Evolutionary conservation across 1,140 invertebrate genomes (phyloP).

Genomic region (Ceratina japonica): DNA sequence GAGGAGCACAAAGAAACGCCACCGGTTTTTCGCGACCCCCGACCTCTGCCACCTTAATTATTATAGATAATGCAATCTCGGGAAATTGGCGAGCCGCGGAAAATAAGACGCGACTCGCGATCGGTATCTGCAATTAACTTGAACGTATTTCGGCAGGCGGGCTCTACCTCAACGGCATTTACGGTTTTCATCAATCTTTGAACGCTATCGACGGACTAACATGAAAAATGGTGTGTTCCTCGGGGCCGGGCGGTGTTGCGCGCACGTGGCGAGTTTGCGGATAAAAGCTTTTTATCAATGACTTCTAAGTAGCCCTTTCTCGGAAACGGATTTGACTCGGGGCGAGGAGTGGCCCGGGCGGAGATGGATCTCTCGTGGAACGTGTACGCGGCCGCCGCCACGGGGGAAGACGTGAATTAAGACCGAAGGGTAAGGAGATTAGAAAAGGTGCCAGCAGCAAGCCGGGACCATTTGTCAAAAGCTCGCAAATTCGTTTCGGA

Average conservation of each 20-base stretch:
- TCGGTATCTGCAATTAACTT: no score
- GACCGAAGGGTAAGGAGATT: conserved; percentile 34
- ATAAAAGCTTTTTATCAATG: no score
- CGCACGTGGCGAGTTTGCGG: no score
- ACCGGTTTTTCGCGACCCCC: neutral
- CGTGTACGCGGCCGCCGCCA: no score
- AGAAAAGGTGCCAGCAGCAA: conserved; percentile 35
- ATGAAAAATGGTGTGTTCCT: no score
- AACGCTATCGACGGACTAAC: no score
- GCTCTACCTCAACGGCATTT: no score
- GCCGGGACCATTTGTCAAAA: conserved; percentile 44
- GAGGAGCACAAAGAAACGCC: neutral
- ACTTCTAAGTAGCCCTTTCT: neutral
- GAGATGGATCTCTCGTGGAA: conserved; percentile 5
- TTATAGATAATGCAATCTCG: neutral
- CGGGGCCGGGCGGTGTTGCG: no score
- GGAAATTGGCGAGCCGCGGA: neutral
- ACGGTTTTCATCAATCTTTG: no score
- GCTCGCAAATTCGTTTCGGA: conserved; percentile 26
- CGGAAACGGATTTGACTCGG: neutral
- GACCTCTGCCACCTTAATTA: neutral
- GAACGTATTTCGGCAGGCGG: no score
- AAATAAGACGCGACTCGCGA: no score
- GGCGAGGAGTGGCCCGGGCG: neutral
- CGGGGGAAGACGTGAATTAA: conserved; percentile 23